phyloP scores from a whole-genome alignment of 2,797 vertebrate genomes.

The Mormyrus hasselquistii region DNA sequence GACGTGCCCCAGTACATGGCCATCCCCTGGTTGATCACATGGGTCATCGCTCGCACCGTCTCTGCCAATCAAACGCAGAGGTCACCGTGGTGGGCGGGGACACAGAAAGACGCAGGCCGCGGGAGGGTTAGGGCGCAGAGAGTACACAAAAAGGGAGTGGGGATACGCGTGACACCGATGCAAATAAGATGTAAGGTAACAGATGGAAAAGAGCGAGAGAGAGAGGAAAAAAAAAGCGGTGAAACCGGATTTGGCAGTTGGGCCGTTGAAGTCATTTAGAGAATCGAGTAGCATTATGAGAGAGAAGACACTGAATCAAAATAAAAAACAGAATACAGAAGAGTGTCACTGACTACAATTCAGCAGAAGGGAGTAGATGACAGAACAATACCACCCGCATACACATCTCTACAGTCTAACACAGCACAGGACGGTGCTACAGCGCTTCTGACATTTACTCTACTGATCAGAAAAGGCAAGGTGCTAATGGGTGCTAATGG shows the following conservation, averaged over 20 bases:
- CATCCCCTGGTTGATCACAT: slow-evolving; percentile 86
- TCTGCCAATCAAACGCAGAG: slow-evolving; percentile 54
- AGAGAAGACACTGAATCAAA: neutral
- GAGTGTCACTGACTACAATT: neutral
- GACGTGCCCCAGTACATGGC: slow-evolving; percentile 89
- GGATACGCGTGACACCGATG: neutral
- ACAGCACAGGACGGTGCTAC: neutral
- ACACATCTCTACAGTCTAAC: slow-evolving; percentile 24
- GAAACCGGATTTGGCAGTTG: neutral
- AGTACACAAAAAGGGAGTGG: neutral
- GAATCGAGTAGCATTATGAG: neutral
- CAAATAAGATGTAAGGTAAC: neutral
- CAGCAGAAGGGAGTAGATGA: neutral
- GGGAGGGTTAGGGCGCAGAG: neutral
- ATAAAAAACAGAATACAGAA: slow-evolving; percentile 15
- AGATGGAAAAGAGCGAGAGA: neutral
- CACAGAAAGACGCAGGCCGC: neutral
- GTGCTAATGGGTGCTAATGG: neutral
- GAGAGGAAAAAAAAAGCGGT: neutral
- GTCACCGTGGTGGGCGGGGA: slow-evolving; percentile 8
- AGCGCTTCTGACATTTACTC: slow-evolving; percentile 10
- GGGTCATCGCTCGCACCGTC: slow-evolving; percentile 80
- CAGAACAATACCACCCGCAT: neutral
- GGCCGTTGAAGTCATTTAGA: neutral
- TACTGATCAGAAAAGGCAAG: neutral